phyloP scores from a whole-genome alignment of 2,888 invertebrate species.

The Eupithecia insigniata region DNA sequence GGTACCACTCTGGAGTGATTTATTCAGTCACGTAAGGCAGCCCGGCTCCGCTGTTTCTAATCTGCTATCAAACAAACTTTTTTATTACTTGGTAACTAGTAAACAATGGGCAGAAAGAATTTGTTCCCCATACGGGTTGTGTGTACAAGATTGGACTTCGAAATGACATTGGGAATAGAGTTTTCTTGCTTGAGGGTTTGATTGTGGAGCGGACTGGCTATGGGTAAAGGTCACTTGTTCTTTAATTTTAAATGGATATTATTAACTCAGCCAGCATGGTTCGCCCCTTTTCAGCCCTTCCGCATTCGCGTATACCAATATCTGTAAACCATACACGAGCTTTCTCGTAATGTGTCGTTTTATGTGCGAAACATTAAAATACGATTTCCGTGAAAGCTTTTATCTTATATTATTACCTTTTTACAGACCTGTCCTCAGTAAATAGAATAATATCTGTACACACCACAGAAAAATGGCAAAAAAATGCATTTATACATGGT shows the following conservation, averaged over 20 bases:
- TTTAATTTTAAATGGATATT: neutral
- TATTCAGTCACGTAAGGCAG: constrained; percentile 73
- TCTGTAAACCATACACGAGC: neutral
- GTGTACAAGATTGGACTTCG: constrained; percentile 43
- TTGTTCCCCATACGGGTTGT: constrained; percentile 54
- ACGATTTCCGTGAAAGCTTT: constrained; percentile 2
- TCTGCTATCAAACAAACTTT: constrained; percentile 76
- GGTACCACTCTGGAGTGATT: constrained; percentile 52
- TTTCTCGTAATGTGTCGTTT: neutral
- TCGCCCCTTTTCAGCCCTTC: neutral
- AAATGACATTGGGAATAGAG: constrained; percentile 38
- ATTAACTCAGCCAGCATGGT: neutral
- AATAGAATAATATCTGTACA: neutral
- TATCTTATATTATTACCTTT: neutral
- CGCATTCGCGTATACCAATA: too few relatives aligned
- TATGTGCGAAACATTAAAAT: neutral
- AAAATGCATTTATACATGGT: too few relatives aligned
- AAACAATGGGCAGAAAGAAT: constrained; percentile 65
- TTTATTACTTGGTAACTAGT: constrained; percentile 76
- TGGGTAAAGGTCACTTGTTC: neutral
- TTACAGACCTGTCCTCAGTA: neutral
- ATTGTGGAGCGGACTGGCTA: neutral
- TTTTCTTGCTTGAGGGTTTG: constrained; percentile 32
- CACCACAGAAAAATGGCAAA: too few relatives aligned
- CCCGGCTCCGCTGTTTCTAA: constrained; percentile 68